Evolutionary conservation across 2,113 vertebrate genomes (phyloP), one percentile per base, ranked within the genome.

Genomic region (Bungarus multicinctus): DNA sequence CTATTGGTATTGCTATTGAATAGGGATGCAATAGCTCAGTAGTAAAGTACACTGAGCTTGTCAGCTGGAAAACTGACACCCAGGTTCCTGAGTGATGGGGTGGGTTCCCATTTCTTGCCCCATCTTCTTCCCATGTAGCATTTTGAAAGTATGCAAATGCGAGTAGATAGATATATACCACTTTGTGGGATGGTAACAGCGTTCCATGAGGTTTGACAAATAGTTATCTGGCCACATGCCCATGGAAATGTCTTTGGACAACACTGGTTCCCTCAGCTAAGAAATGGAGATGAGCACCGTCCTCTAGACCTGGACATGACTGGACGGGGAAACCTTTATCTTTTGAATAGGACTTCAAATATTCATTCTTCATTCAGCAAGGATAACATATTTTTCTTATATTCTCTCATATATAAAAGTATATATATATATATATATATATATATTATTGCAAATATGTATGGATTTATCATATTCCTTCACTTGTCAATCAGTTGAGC

Each of bases 401-500:
- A 87, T 30, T 39, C 69, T 81, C 69, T 81, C n/a, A 18, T 39
- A 20, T 6, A 39, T 20, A 20, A 39, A 81, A 8, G 69, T 74
- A 14, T 69, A 10, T 69, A 12, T 45, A 85, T 85, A 85, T 85
- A n/a, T n/a, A n/a, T n/a, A n/a, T n/a, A n/a, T n/a, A n/a, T n/a
- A n/a, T n/a, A n/a, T n/a, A n/a, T n/a, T n/a, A n/a, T n/a, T n/a
- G 22, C 16, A 52, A 52, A n/a, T n/a, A 30, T 53, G 18, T n/a
- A 20, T 45, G 39, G 30, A 57, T 39, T 86, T 87, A 89, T 50
- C 55, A 34, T 93, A 90, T 39, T 89, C 74, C 22, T 89, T 85
- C 93, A 89, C 91, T 85, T 81, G 55, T 94, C 69, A 92, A 93
- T 22, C 10, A 20, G 54, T 39, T 81, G 34, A 81, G 16, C 16